A percentile compares a stretch with the other conserved stretches of the same genome.
These are phyloP conservation scores for Rhinophrynus dorsalis DNA, from an alignment of 2,797 vertebrate genomes.

Conservation along the genomic window DNA sequence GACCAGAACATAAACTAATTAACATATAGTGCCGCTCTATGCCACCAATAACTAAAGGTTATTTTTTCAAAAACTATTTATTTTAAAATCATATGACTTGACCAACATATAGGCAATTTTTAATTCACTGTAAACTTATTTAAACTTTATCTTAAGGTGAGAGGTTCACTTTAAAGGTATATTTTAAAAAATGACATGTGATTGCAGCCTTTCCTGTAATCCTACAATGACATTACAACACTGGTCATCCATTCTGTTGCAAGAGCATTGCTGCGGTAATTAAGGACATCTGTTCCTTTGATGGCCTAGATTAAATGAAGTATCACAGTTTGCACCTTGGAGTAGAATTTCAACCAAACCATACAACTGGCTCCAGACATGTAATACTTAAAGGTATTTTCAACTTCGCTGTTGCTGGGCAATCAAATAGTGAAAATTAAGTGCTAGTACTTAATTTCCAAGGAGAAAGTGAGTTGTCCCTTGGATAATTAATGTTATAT, in stretches of 20 bases:
- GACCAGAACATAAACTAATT: too few relatives aligned
- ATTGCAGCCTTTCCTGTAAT: background rate
- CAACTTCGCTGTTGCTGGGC: too few relatives aligned
- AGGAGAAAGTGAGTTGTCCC: background rate
- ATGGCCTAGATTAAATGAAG: constrained; percentile 1
- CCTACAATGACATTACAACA: background rate
- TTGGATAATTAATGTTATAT: constrained; percentile 28
- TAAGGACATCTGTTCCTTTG: background rate
- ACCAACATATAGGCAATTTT: too few relatives aligned
- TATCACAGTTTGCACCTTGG: constrained; percentile 7
- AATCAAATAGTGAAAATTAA: too few relatives aligned
- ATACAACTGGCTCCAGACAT: background rate
- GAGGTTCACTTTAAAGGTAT: too few relatives aligned
- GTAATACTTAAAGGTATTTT: background rate
- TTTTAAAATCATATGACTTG: too few relatives aligned
- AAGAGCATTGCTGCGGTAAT: background rate
- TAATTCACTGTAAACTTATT: too few relatives aligned
- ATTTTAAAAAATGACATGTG: too few relatives aligned
- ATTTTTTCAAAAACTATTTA: too few relatives aligned
- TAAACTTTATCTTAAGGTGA: too few relatives aligned
- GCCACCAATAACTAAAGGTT: too few relatives aligned
- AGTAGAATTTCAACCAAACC: background rate
- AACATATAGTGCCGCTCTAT: too few relatives aligned
- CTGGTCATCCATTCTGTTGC: background rate
- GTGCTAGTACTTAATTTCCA: background rate